Percentiles rank a stretch among this genome's conserved stretches.
Evolutionary conservation across 2,113 vertebrate species (phyloP).

Genomic region (Phodopus roborovskii): DNA sequence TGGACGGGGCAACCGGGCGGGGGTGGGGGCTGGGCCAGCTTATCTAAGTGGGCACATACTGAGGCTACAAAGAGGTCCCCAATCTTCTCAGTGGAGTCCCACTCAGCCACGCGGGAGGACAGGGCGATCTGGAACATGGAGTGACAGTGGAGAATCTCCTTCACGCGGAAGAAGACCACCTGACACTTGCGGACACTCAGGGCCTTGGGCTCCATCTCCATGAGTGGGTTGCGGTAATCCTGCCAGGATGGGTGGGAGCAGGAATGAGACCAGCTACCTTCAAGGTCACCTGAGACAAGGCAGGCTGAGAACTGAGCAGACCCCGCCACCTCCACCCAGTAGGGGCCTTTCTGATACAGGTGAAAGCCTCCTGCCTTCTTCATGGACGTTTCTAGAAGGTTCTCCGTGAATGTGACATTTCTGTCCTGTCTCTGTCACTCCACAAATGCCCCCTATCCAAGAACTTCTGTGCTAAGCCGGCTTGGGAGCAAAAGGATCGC

Average conservation of each 20-base stretch:
- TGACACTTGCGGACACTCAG: slow-evolving; percentile 94
- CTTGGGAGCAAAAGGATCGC: not conserved
- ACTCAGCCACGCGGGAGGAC: slow-evolving; percentile 94
- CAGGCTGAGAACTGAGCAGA: not conserved
- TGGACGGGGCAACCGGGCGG: not conserved
- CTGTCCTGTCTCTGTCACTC: not conserved
- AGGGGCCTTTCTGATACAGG: not conserved
- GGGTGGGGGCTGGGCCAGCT: not conserved
- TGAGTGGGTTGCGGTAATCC: slow-evolving; percentile 94
- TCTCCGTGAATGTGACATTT: not conserved
- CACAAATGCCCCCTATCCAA: not conserved
- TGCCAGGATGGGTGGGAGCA: slow-evolving; percentile 35
- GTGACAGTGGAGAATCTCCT: slow-evolving; percentile 96
- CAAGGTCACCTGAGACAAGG: fast-evolving
- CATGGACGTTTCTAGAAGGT: not conserved
- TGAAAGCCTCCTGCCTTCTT: not conserved
- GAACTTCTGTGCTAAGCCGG: not conserved
- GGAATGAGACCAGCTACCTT: not conserved
- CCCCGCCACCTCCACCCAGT: fast-evolving
- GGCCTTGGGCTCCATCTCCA: slow-evolving; percentile 94
- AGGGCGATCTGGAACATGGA: slow-evolving; percentile 98
- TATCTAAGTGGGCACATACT: slow-evolving; percentile 77
- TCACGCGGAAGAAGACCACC: slow-evolving; percentile 91
- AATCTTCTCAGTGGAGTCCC: slow-evolving; percentile 94
- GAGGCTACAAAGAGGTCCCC: slow-evolving; percentile 98